Conservation (phyloP, 2,113 vertebrate genomes). For the Percopsis transmontana region DNA sequence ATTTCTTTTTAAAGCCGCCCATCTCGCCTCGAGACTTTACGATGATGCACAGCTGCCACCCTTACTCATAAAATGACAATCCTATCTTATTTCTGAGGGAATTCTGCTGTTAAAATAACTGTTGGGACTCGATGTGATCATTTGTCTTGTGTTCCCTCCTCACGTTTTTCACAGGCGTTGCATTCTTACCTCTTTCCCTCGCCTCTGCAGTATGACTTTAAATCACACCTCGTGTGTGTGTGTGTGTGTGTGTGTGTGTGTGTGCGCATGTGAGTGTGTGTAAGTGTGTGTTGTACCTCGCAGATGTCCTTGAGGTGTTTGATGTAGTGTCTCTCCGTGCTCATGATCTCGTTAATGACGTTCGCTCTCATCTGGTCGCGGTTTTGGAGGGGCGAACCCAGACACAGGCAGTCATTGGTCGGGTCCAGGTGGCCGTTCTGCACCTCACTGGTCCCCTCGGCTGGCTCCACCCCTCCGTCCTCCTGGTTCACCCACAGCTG, state of each 20-base stretch:
- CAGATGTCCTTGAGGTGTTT: conserved; percentile 99
- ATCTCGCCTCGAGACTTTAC: too few relatives aligned
- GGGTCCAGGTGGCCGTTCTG: conserved; percentile 97
- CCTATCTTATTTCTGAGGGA: too few relatives aligned
- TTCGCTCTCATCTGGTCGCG: conserved; percentile 99
- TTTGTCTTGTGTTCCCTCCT: too few relatives aligned
- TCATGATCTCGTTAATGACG: conserved; percentile 99
- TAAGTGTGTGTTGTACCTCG: conserved; percentile 80
- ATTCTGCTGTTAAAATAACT: too few relatives aligned
- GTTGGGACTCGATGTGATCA: too few relatives aligned
- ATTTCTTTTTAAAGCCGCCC: too few relatives aligned
- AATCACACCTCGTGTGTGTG: conserved; percentile 6
- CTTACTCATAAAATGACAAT: too few relatives aligned
- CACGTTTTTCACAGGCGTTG: background rate
- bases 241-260: conserved; percentile 6
- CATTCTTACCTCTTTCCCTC: background rate
- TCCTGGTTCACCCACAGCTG: conserved; percentile 99
- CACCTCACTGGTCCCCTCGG: conserved; percentile 92
- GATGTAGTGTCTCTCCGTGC: conserved; percentile 98
- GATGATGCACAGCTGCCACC: too few relatives aligned
- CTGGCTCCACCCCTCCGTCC: conserved; percentile 84
- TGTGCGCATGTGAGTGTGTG: conserved; percentile 22
- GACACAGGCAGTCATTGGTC: conserved; percentile 92
- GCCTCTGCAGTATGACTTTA: conserved; percentile 6
- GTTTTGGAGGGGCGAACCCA: conserved; percentile 94